Percentiles rank a stretch among this genome's conserved stretches.
Conservation (phyloP, 2,888 invertebrate genomes). For the Candidula unifasciata region DNA sequence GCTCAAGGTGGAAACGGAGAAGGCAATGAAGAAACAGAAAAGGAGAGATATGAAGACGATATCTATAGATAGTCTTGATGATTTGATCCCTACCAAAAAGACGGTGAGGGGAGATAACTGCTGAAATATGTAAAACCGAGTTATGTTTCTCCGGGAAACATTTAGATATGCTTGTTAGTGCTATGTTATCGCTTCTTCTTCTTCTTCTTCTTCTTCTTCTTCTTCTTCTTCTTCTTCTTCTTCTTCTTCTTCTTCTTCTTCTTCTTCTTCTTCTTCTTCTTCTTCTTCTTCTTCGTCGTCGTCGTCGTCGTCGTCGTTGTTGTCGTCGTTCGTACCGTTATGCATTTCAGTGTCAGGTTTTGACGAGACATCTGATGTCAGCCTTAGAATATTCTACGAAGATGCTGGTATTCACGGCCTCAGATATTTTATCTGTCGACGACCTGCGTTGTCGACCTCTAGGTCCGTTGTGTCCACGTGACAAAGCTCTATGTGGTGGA, state of each 20-base stretch:
- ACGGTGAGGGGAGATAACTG: neutral
- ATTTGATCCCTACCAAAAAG: slow-evolving; percentile 14
- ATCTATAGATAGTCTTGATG: slow-evolving; percentile 31
- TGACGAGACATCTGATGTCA: no score
- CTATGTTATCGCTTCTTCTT: slow-evolving; percentile 29
- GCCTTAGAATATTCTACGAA: neutral
- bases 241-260: slow-evolving; percentile 43
- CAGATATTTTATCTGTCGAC: no score
- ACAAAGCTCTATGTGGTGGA: no score
- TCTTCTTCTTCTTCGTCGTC: slow-evolving; percentile 45
- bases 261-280: slow-evolving; percentile 48
- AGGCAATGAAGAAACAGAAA: slow-evolving; percentile 24
- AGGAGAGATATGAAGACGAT: neutral
- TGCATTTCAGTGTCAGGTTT: neutral
- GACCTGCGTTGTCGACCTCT: no score
- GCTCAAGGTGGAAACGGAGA: slow-evolving; percentile 37
- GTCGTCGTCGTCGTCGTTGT: neutral
- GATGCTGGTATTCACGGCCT: no score
- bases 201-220: slow-evolving; percentile 37
- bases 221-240: slow-evolving; percentile 41
- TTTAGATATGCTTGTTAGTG: no score
- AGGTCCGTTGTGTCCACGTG: no score
- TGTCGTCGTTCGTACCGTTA: no score
- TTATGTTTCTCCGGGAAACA: neutral
- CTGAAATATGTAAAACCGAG: neutral